Conservation (phyloP, 2,888 invertebrate species). For the Subacronicta megacephala region DNA sequence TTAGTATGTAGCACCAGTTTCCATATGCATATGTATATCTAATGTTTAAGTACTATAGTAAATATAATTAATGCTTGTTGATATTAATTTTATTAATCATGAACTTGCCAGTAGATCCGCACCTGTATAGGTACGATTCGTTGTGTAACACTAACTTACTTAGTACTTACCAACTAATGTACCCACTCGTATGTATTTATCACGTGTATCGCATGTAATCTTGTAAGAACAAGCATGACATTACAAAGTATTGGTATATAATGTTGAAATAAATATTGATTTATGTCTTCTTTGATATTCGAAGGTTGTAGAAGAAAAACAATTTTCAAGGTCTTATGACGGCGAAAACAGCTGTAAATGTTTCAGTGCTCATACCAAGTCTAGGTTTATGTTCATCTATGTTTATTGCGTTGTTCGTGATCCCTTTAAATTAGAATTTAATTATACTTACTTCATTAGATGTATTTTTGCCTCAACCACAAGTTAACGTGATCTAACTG, state of each 20-base stretch:
- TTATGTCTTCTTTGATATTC: constrained; percentile 23
- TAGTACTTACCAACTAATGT: constrained; percentile 2
- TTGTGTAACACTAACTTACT: constrained; percentile 16
- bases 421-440: too few relatives aligned
- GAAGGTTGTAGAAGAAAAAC: constrained; percentile 16
- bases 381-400: too few relatives aligned
- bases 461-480: too few relatives aligned
- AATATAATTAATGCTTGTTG: constrained; percentile 27
- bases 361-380: too few relatives aligned
- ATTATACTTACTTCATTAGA: too few relatives aligned
- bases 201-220: constrained; percentile 10
- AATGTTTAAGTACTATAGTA: constrained; percentile 10
- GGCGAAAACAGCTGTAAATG: too few relatives aligned
- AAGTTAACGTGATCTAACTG: too few relatives aligned
- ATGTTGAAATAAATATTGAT: constrained; percentile 24
- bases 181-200: constrained; percentile 20
- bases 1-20: constrained; percentile 33
- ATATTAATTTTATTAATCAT: constrained; percentile 34
- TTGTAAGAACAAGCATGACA: constrained; percentile 7
- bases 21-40: too few relatives aligned
- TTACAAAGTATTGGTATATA: constrained; percentile 14
- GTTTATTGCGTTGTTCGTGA: too few relatives aligned
- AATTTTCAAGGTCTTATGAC: not conserved
- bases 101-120: constrained; percentile 28
- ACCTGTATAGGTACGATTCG: constrained; percentile 23